These are phyloP conservation scores for Coptotermes formosanus DNA, from an alignment of 1,140 invertebrate species.

Conservation along the genomic window DNA sequence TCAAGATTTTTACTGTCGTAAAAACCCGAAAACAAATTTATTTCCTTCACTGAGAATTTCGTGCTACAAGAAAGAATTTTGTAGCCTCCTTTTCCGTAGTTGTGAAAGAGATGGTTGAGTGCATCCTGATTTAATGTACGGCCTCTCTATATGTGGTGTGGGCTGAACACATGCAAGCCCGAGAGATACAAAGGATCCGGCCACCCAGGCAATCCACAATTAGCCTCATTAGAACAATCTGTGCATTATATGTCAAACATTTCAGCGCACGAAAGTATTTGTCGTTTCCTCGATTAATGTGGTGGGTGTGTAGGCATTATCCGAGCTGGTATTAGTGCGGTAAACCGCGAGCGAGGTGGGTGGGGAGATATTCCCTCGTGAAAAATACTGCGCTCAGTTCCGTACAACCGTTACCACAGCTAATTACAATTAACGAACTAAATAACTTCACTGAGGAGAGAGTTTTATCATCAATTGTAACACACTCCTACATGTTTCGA, in stretches of 20 bases:
- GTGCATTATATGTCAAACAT: neutral
- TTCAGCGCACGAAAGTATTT: neutral
- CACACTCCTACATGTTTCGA: no score
- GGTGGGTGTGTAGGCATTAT: neutral
- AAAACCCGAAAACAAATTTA: no score
- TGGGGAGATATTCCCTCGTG: neutral
- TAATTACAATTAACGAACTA: no score
- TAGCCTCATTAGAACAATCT: neutral
- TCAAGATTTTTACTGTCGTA: no score
- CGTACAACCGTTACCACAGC: neutral
- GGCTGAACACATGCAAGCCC: neutral
- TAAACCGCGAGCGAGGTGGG: neutral
- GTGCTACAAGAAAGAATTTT: no score
- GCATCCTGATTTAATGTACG: constrained; percentile 6
- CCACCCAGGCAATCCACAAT: constrained; percentile 7
- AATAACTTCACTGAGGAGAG: no score
- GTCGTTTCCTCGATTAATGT: neutral
- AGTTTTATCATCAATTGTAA: no score
- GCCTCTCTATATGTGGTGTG: constrained; percentile 2
- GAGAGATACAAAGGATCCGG: neutral
- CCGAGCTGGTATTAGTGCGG: neutral
- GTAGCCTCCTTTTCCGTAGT: neutral
- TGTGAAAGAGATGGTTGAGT: neutral
- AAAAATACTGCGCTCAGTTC: neutral
- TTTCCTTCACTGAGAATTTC: no score